Evolutionary conservation across 2,113 vertebrate genomes (phyloP).

Genomic region (Proteles cristata): DNA sequence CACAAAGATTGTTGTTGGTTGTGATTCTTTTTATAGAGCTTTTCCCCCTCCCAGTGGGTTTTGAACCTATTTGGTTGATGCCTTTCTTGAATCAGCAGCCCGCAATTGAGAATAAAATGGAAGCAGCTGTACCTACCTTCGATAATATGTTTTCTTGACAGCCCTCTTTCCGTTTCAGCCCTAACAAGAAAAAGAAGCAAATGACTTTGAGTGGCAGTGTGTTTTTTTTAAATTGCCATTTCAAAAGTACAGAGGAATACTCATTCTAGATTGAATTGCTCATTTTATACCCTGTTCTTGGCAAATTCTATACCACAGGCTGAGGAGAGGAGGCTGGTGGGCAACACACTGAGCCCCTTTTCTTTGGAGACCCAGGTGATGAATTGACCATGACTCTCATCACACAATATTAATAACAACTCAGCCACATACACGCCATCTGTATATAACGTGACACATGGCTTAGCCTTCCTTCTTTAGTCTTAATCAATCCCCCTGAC

Average conservation of each 20-base stretch:
- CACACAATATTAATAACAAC: neutral
- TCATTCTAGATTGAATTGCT: neutral
- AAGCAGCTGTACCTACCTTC: slow-evolving; percentile 90
- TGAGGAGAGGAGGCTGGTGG: neutral
- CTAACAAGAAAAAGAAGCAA: slow-evolving; percentile 83
- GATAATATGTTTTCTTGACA: slow-evolving; percentile 98
- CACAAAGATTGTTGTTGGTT: neutral
- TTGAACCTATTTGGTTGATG: neutral
- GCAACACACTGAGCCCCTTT: neutral
- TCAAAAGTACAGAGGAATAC: neutral
- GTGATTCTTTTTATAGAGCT: neutral
- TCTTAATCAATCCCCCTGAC: neutral
- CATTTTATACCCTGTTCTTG: neutral
- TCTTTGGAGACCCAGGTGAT: neutral
- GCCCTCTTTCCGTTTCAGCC: slow-evolving; percentile 96
- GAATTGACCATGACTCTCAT: neutral
- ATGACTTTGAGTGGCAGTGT: neutral
- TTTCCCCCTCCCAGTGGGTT: neutral
- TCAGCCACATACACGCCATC: neutral
- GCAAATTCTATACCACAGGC: neutral
- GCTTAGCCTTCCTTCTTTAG: neutral
- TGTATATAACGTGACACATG: neutral
- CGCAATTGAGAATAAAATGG: neutral
- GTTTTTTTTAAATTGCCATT: neutral
- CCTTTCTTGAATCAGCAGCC: neutral